Base-by-base conservation (phyloP, 2,113 vertebrate genomes). In the Sinocyclocheilus maitianheensis region DNA sequence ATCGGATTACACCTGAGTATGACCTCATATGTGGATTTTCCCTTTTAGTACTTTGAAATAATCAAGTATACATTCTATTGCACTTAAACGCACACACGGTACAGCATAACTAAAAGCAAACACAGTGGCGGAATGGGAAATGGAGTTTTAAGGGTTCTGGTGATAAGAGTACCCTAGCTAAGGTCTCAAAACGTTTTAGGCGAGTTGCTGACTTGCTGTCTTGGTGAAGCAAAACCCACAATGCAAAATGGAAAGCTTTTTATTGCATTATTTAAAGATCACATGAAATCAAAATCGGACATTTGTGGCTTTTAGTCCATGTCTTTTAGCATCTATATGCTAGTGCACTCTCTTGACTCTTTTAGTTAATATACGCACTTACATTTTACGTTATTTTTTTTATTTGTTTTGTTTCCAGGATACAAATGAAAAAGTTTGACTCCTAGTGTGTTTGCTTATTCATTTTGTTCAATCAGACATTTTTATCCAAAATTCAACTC, bases 11-110 rank as follows among this genome's bases (percentile, higher is more conserved):
- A 30, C 16, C 0, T 3, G 10, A 40, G 51, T 30, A n/a, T 78
- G 79, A 85, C 80, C 79, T 87, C 63, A 79, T 62, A 24, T 40
- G 30, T 84, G 72, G 74, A 74, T 89, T 87, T 87, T 24, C 83
- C 40, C 79, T 87, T 72, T 84, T 24, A 81, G 51, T 85, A 26
- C 18, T 74, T 53, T 78, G 34, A 63, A 55, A 30, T 26, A 26
- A 26, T 71, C 18, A 26, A 74, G 62, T 37, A 48, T 76, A n/a
- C 67, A 63, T 65, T 76, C n/a, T 53, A n/a, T 34, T 14, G 43
- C n/a, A 24, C 62, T 24, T 67, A 71, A 16, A 71, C 8, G 37
- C 69, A 48, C 43, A 78, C 60, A 55, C 20, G 16, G 40, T 20
- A 20, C 60, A 53, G 46, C 51, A 74, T 26, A 46, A 40, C 69